phyloP scores from a whole-genome alignment of 2,113 vertebrate genomes.

The Mionectes macconnelli region DNA sequence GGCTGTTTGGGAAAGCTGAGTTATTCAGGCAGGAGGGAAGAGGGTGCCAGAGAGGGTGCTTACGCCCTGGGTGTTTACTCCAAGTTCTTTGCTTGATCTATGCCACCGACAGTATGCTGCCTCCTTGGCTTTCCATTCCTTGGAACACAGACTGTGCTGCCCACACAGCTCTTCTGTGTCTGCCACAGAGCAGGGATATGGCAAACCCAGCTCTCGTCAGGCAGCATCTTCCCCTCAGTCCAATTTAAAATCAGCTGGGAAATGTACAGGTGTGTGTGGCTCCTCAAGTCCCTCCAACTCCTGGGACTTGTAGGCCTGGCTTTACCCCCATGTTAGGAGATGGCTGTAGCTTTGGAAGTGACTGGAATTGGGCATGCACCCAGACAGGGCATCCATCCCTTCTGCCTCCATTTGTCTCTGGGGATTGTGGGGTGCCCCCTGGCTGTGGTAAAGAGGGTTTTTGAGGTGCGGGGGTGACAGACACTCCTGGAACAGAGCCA shows the following conservation, averaged over 20 bases:
- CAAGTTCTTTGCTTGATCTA: background rate
- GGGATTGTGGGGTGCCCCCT: background rate
- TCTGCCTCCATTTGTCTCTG: background rate
- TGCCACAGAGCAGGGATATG: background rate
- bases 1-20: background rate
- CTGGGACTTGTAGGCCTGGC: accelerated
- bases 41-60: background rate
- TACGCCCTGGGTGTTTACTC: background rate
- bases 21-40: background rate
- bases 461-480: background rate
- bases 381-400: background rate
- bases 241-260: background rate
- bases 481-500: background rate
- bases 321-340: background rate
- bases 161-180: background rate
- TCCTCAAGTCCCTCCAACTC: background rate
- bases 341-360: background rate
- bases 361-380: background rate
- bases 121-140: background rate
- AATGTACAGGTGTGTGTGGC: accelerated
- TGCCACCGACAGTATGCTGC: background rate
- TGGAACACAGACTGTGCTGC: accelerated
- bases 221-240: background rate
- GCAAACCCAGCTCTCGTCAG: background rate
- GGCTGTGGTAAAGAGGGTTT: background rate